These are phyloP conservation scores for Paraescarpia echinospica DNA, from an alignment of 1,140 invertebrate genomes.

Conservation along the genomic window DNA sequence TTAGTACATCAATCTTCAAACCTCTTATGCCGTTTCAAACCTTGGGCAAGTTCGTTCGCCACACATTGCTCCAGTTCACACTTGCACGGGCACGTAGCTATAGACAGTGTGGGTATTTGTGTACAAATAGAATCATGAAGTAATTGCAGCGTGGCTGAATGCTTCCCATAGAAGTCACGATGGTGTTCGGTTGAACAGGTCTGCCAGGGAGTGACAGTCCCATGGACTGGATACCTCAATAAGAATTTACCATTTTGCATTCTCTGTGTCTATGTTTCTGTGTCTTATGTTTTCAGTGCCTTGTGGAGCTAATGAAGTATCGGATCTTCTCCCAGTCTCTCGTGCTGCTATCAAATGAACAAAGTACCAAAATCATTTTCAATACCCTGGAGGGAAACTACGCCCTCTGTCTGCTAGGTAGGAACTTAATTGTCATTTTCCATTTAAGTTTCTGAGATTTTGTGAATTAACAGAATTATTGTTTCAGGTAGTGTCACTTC, in stretches of 20 bases:
- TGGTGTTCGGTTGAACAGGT: no score
- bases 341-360: constrained; percentile 75
- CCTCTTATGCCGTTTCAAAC: no score
- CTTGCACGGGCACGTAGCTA: no score
- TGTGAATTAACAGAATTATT: neutral
- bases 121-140: no score
- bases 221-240: no score
- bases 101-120: no score
- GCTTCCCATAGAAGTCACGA: neutral
- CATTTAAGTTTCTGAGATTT: neutral
- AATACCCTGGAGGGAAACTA: constrained; percentile 86
- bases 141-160: no score
- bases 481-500: neutral
- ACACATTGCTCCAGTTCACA: no score
- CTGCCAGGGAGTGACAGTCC: no score
- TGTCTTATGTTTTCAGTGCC: constrained; percentile 64
- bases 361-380: constrained; percentile 82
- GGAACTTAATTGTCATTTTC: constrained; percentile 18
- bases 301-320: constrained; percentile 67
- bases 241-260: no score
- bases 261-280: neutral
- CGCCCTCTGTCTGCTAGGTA: constrained; percentile 80
- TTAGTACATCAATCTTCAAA: no score
- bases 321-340: constrained; percentile 73
- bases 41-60: no score